These are phyloP conservation scores for Eupithecia insigniata DNA, from an alignment of 2,888 invertebrate species.

Conservation along the genomic window DNA sequence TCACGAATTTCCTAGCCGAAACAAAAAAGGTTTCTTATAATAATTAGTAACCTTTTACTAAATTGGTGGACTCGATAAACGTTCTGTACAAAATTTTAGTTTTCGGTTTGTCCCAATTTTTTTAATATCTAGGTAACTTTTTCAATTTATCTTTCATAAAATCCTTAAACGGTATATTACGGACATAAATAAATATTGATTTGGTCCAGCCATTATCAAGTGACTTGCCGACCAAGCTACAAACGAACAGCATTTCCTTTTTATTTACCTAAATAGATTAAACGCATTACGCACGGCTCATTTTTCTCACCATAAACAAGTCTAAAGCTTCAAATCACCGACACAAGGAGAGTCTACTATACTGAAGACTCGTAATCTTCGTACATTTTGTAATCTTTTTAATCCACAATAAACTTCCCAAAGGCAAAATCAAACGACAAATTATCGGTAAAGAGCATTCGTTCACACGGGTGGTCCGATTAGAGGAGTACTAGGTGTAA, in stretches of 20 bases:
- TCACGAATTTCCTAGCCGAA: too few species aligned
- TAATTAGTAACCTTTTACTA: too few species aligned
- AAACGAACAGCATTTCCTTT: neutral
- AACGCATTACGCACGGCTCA: neutral
- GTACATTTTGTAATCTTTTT: conserved; percentile 30
- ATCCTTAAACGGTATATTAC: too few species aligned
- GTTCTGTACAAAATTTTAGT: too few species aligned
- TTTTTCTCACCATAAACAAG: conserved; percentile 8
- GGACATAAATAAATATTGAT: too few species aligned
- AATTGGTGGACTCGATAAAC: too few species aligned
- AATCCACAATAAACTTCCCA: conserved; percentile 47
- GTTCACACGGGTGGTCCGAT: conserved; percentile 75
- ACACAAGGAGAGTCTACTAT: neutral
- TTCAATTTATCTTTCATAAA: too few species aligned
- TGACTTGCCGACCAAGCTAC: neutral
- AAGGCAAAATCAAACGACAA: conserved; percentile 48
- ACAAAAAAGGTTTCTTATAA: too few species aligned
- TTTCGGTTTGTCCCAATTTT: too few species aligned
- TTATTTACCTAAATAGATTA: neutral
- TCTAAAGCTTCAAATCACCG: neutral
- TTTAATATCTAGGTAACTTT: too few species aligned
- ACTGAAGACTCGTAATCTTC: conserved; percentile 32
- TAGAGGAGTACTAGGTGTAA: conserved; percentile 42
- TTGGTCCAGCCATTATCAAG: too few species aligned
- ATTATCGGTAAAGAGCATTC: conserved; percentile 46